Percentiles rank a stretch among this genome's conserved stretches.
Conservation (phyloP, 1,140 invertebrate genomes). For the Stegodyphus dumicola region DNA sequence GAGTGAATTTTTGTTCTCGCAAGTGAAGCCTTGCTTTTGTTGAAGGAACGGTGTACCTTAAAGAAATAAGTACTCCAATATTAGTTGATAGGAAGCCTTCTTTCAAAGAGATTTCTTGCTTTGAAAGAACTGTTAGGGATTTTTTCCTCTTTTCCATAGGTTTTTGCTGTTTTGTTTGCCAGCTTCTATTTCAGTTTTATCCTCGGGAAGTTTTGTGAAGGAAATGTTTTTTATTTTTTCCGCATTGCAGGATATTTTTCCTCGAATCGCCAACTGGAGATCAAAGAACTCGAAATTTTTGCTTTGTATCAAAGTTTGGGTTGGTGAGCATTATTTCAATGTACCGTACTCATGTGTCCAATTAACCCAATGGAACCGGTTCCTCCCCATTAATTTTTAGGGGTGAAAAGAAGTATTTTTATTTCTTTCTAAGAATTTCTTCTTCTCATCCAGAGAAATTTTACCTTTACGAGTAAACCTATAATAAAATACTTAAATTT, state of each 20-base stretch:
- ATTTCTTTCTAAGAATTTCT: no score
- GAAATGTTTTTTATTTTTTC: slow-evolving; percentile 8
- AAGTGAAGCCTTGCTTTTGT: slow-evolving; percentile 24
- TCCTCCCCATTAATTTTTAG: no score
- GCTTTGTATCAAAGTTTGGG: neutral
- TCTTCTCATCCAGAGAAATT: no score
- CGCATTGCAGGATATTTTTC: slow-evolving; percentile 12
- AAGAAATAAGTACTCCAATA: slow-evolving; percentile 58
- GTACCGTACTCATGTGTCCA: no score
- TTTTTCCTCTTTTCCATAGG: slow-evolving; percentile 15
- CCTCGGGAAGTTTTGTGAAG: neutral
- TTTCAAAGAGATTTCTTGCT: slow-evolving; percentile 57
- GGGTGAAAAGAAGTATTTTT: no score
- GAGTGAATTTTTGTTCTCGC: slow-evolving; percentile 36
- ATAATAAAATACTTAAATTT: no score
- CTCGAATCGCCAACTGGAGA: slow-evolving; percentile 28
- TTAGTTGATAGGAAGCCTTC: slow-evolving; percentile 51
- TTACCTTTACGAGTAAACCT: no score
- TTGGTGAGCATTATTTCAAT: no score
- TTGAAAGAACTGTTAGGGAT: slow-evolving; percentile 58
- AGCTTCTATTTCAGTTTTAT: slow-evolving; percentile 33
- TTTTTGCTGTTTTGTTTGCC: slow-evolving; percentile 28
- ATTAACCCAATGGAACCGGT: no score
- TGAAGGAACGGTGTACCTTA: slow-evolving; percentile 20
- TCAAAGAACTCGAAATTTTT: slow-evolving; percentile 37